Conservation (phyloP, 2,113 vertebrate species). For the chimpanzee (Pan troglodytes) region NHGRI_mPanTro3-v2.1_pri NC_086015.1:143232501-143233000, state of each 20-base stretch:
- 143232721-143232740: background rate
- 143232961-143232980: background rate
- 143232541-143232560: background rate
- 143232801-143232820: background rate
- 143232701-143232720: background rate
- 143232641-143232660: background rate
- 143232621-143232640: background rate
- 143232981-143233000: accelerated
- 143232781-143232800: background rate
- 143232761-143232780: background rate
- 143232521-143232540: background rate
- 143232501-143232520: background rate
- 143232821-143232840: background rate
- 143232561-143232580: background rate
- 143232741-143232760: background rate
- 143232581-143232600: background rate
- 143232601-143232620: background rate
- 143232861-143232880: background rate
- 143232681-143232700: background rate
- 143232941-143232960: accelerated
- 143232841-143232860: background rate
- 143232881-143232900: background rate
- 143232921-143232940: background rate
- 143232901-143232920: background rate
- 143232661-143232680: background rate